phyloP scores from a whole-genome alignment of 2,113 vertebrate species.

The Castor canadensis region DNA sequence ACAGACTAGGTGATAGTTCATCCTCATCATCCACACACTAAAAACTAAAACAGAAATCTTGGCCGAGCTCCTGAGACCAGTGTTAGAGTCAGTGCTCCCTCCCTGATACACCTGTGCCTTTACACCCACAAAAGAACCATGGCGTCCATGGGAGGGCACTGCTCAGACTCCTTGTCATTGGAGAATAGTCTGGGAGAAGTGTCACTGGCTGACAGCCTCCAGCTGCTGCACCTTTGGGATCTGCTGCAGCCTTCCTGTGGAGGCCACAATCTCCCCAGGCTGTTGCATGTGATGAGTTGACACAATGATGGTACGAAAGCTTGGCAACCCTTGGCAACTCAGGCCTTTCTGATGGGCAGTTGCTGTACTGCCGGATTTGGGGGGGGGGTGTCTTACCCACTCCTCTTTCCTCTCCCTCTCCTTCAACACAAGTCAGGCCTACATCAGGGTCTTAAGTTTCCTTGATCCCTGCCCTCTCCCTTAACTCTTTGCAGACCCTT shows the following conservation, averaged over 20 bases:
- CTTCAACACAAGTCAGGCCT: background rate
- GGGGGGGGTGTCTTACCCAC: background rate
- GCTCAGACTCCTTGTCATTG: background rate
- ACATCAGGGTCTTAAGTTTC: background rate
- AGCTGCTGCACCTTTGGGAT: background rate
- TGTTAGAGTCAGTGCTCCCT: background rate
- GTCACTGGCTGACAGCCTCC: background rate
- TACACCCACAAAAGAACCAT: background rate
- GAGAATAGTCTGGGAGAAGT: background rate
- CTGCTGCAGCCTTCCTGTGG: background rate
- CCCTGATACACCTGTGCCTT: background rate
- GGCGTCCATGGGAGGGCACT: background rate
- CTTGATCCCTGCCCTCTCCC: background rate
- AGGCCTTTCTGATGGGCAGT: background rate
- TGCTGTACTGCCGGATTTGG: background rate
- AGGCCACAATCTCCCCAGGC: background rate
- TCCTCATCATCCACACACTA: background rate
- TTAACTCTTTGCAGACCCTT: background rate
- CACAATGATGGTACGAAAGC: background rate
- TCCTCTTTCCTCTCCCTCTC: background rate
- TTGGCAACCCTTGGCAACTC: background rate
- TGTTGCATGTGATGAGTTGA: background rate
- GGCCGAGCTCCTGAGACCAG: slow-evolving; percentile 1
- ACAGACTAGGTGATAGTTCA: background rate
- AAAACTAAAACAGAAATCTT: background rate